Evolutionary conservation across 2,888 invertebrate species (phyloP).

Genomic region (Epicampocera succincta): DNA sequence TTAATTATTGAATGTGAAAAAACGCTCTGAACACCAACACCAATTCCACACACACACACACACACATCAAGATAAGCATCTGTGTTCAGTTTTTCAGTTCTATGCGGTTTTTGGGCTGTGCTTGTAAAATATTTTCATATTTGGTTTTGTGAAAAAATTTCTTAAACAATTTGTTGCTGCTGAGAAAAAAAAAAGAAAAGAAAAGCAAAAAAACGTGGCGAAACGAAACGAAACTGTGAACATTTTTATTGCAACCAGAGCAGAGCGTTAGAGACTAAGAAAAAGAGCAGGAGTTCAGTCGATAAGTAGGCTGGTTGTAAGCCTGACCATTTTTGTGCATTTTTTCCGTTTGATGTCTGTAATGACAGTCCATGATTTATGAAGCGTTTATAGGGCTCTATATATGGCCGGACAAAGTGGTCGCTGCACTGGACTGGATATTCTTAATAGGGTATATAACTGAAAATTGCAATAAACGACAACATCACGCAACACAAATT

Average conservation of each 20-base stretch:
- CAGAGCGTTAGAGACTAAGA: background rate
- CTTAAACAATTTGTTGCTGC: constrained; percentile 58
- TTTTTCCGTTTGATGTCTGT: constrained; percentile 60
- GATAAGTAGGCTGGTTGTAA: constrained; percentile 34
- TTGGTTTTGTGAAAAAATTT: constrained; percentile 65
- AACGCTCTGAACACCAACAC: background rate
- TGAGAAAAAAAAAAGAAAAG: background rate
- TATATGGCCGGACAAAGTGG: constrained; percentile 68
- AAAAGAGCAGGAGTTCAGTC: background rate
- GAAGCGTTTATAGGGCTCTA: constrained; percentile 69
- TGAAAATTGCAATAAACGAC: constrained; percentile 43
- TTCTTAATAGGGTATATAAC: constrained; percentile 57
- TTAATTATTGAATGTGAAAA: constrained; percentile 47
- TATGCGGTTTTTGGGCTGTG: constrained; percentile 37
- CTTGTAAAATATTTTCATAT: constrained; percentile 60
- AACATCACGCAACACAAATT: background rate
- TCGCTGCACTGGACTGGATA: constrained; percentile 51
- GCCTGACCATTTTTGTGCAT: constrained; percentile 54
- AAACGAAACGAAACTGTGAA: constrained; percentile 3
- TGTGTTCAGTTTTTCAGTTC: constrained; percentile 23
- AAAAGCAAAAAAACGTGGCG: too few species aligned
- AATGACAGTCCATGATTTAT: constrained; percentile 70
- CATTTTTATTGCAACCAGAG: background rate
- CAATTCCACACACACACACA: background rate
- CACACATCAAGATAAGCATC: constrained; percentile 51